These are phyloP conservation scores for Nothobranchius kuhntae DNA, from an alignment of 2,113 vertebrate species.

Conservation along the genomic window DNA sequence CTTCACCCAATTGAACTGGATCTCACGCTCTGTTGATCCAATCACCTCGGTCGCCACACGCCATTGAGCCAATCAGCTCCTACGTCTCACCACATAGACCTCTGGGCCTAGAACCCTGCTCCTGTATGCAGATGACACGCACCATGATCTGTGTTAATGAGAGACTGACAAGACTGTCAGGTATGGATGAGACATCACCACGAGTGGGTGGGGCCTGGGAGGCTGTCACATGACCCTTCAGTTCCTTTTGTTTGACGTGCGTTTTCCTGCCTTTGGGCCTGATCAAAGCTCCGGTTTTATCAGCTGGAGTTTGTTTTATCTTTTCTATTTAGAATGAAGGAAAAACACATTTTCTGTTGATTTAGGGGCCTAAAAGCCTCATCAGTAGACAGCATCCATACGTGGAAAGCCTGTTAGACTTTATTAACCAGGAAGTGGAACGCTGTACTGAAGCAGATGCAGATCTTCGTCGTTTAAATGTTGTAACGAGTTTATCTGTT, in stretches of 20 bases:
- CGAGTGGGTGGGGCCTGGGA: constrained; percentile 15
- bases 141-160: constrained; percentile 48
- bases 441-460: too few species aligned
- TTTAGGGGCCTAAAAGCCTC: too few species aligned
- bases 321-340: too few species aligned
- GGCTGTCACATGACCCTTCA: constrained; percentile 6
- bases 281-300: too few species aligned
- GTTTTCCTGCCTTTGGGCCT: too few species aligned
- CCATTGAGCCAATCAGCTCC: constrained; percentile 59
- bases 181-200: constrained; percentile 56
- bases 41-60: constrained; percentile 52
- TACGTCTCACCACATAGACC: constrained; percentile 20
- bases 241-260: neutral
- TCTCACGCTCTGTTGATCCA: constrained; percentile 64
- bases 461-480: too few species aligned
- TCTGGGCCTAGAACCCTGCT: constrained; percentile 16
- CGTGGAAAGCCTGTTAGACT: too few species aligned
- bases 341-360: too few species aligned
- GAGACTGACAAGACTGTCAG: constrained; percentile 56
- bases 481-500: too few species aligned
- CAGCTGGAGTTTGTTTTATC: too few species aligned
- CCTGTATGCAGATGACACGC: constrained; percentile 26
- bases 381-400: too few species aligned
- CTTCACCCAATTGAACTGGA: constrained; percentile 58
- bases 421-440: too few species aligned